Base-by-base conservation (phyloP, 1,140 invertebrate genomes). In the Luehdorfia chinensis region DNA sequence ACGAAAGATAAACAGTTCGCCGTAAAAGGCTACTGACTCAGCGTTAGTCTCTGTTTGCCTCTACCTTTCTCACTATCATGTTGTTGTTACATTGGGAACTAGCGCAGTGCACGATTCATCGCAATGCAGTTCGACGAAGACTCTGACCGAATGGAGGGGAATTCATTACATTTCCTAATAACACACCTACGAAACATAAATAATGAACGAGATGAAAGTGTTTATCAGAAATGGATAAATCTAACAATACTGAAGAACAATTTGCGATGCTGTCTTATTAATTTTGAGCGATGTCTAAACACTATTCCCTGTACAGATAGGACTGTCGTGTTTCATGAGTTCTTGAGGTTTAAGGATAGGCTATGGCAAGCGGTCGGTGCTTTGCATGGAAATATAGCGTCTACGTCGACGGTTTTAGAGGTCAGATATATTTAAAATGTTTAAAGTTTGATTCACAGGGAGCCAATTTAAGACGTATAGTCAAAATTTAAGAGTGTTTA, bases 211-310 rank as follows among this genome's bases (percentile, higher is more conserved):
- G 34, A 55, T n/a, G 23, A 59, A 11, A 49, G 59, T 8, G 19
- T 66, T 6, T 58, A 55, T 0, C 67, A 75, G 50, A 77, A 68
- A 55, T 77, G 72, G 75, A 70, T 83, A 7, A 72, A 72, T 46
- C 53, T 79, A n/a, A 69, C 66, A 1, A 14, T 68, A 6, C 46
- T 79, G 4, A 77, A 74, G 41, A 54, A 27, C 7, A 66, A 71
- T 54, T 23, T 79, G 12, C 59, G 74, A 9, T 48, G 30, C 9
- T 57, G 47, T 18, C 51, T 79, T 6, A 18, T 46, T 0, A 45
- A 56, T 33, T 70, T 73, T 9, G 73, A 75, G 27, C 34, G 48
- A 2, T 64, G 51, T 16, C 27, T 74, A 14, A 34, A 43, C 4
- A 37, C 28, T 25, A 21, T 68, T 2, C 61, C 66, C 1, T 28